phyloP scores from a whole-genome alignment of 23 tunicate species.

The Ascidia mentula region DNA sequence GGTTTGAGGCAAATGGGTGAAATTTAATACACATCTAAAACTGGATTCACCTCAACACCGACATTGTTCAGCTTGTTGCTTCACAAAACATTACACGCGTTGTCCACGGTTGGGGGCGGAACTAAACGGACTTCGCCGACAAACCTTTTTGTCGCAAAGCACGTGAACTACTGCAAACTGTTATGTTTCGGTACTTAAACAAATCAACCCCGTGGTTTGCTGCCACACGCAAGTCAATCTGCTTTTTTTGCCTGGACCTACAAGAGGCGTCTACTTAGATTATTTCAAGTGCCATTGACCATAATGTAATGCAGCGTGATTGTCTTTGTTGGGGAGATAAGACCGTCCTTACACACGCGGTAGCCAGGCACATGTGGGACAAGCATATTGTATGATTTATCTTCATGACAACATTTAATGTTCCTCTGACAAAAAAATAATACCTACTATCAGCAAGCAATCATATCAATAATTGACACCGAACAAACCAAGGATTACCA shows the following conservation, averaged over 20 bases:
- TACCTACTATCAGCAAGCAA: too few species aligned
- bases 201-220: not conserved
- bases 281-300: not conserved
- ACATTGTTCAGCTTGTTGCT: not conserved
- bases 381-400: too few species aligned
- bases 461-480: too few species aligned
- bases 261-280: constrained; percentile 26
- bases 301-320: not conserved
- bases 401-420: too few species aligned
- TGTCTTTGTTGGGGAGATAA: not conserved
- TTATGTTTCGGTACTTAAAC: not conserved
- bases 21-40: constrained; percentile 6
- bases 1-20: constrained; percentile 7
- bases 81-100: not conserved
- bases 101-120: not conserved
- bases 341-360: too few species aligned
- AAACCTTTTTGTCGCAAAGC: not conserved
- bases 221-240: too few species aligned
- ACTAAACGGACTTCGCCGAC: not conserved
- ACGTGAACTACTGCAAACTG: not conserved
- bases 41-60: not conserved
- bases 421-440: too few species aligned
- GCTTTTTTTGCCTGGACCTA: not conserved
- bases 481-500: too few species aligned
- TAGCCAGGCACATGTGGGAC: too few species aligned